Percentiles rank a stretch among this genome's conserved stretches.
phyloP scores from a whole-genome alignment of 2,113 vertebrate genomes.

The Ploceus nigricollis region DNA sequence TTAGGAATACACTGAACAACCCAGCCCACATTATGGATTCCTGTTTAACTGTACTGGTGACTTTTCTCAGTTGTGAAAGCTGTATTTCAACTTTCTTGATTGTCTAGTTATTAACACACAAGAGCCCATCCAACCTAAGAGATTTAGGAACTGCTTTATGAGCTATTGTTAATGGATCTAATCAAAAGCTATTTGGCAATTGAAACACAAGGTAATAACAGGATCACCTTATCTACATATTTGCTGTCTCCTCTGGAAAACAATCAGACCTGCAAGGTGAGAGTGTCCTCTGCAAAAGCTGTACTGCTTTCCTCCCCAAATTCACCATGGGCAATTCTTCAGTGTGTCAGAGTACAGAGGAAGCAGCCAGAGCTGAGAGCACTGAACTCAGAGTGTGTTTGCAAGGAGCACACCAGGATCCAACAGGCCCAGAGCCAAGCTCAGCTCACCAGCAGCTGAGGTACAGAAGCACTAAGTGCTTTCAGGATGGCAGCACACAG shows the following conservation, averaged over 20 bases:
- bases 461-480: neutral
- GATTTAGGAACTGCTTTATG: neutral
- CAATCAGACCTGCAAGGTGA: neutral
- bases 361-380: neutral
- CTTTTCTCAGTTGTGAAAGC: neutral
- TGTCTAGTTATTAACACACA: neutral
- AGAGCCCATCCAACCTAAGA: neutral
- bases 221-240: neutral
- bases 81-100: neutral
- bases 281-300: neutral
- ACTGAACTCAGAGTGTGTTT: neutral
- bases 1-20: neutral
- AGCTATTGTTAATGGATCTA: neutral
- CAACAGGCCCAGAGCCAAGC: neutral
- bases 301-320: neutral
- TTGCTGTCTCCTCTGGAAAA: neutral
- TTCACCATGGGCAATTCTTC: fast-evolving
- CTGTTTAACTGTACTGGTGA: neutral
- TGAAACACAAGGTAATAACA: neutral
- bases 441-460: neutral
- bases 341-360: neutral
- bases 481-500: neutral
- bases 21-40: neutral
- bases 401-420: neutral
- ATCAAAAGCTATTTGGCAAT: neutral